Evolutionary conservation across 23 tunicate genomes (phyloP), one percentile per base, ranked within the genome.

Genomic region (Phallusia fumigata): DNA sequence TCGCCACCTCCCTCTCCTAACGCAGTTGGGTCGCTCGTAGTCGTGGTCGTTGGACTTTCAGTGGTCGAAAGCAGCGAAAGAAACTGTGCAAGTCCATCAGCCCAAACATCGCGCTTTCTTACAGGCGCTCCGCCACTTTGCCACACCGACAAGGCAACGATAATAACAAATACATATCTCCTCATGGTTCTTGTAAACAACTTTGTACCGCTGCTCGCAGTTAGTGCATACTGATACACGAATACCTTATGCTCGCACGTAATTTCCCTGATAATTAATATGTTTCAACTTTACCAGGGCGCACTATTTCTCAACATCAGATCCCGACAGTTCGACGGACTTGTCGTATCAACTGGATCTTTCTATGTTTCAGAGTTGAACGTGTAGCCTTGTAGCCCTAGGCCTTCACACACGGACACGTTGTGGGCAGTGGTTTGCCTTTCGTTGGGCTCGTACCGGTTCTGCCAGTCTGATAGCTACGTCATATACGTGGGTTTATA

Each of bases 191-290:
- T 40, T 40, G 47, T 40, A 40, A 40, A 40, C 47, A 40, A 5
- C 47, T 40, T 40, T 40, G 5, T 10, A 40, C 47, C 47, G 47
- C 10, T 40, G 5, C 69, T 6, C 2, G 16, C 11, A 21, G 26
- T 58, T 58, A 58, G 15, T 58, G 69, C 69, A 58, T 58, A 58
- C 26, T 24, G 69, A 58, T 58, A 58, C 69, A 21, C 69, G 16
- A 58, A 58, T 58, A 58, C 69, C 69, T 58, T 58, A 58, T 58
- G 69, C 69, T 58, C 8, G 47, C 47, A 13, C 69, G 69, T 22
- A 16, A 6, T 58, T 22, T 24, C 69, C 69, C 28, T 16, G 69
- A 58, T 58, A 24, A 21, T 58, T 24, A 24, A 58, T 58, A 21
- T 58, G 69, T 58, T 58, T 58, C 69, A 58, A 58, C 13, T 24